Conservation (phyloP, 2,888 invertebrate genomes). For the Timema cristinae region DNA sequence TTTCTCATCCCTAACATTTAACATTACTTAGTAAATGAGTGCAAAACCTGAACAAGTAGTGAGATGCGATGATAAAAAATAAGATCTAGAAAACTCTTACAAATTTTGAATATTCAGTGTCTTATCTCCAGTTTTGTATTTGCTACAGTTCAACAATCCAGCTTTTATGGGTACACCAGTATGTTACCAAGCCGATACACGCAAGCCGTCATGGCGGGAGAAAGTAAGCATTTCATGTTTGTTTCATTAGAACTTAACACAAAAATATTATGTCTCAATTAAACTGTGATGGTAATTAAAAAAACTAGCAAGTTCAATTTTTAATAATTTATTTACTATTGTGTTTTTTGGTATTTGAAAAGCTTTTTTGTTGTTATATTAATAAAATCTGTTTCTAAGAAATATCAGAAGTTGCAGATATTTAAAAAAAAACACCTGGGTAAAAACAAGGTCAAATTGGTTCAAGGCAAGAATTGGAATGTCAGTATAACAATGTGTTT, state of each 20-base stretch:
- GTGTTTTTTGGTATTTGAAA: not conserved
- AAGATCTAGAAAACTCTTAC: not conserved
- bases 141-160: slow-evolving; percentile 76
- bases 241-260: not conserved
- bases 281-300: no score
- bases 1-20: no score
- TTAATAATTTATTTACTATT: no score
- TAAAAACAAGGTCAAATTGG: no score
- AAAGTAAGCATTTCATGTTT: slow-evolving; percentile 60
- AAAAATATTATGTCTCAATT: no score
- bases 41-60: no score
- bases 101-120: not conserved
- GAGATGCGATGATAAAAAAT: no score
- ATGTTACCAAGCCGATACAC: slow-evolving; percentile 87
- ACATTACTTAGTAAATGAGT: no score
- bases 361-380: not conserved
- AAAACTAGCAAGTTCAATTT: no score
- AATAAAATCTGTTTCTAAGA: not conserved
- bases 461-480: no score
- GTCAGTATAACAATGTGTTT: no score
- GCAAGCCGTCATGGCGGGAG: slow-evolving; percentile 92
- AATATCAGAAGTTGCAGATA: not conserved
- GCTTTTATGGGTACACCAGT: slow-evolving; percentile 91
- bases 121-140: slow-evolving; percentile 31
- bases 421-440: not conserved